Base-by-base conservation (phyloP, 2,797 vertebrate genomes). In the Rhinogobio ventralis region DNA sequence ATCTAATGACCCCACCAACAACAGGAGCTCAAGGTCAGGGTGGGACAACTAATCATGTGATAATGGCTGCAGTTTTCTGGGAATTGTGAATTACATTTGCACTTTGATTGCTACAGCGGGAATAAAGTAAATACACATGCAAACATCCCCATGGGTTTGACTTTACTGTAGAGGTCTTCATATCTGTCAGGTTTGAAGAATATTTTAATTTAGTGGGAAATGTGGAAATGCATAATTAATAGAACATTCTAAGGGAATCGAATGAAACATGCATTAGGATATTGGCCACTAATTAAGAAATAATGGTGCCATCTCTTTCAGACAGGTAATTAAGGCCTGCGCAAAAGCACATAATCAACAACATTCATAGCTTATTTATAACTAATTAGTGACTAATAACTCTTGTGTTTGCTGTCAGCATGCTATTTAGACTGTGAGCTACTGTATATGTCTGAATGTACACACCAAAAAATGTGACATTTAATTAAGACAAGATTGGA, bases 251-350 rank as follows among this genome's bases (percentile, higher is more conserved):
- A 75, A 23, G 30, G 71, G 51, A 64, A 28, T 2, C 11, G 1
- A 74, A 66, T 36, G 28, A 64, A 49, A 60, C 11, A 5, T 13
- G 33, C 45, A 68, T 87, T 83, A 74, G 20, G 46, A 77, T 36
- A 73, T 45, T 20, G 62, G 78, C 79, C 75, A 57, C 77, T 85
- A 79, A 89, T 88, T 87, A 87, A 79, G 69, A 74, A 85, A 72
- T 86, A 81, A 85, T 62, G 13, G 68, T 20, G 13, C 74, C 76
- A 81, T 72, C 82, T 3, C 64, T 73, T 84, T 84, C 74, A 51
- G 84, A 87, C 85, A 84, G 81, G 84, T 80, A 89, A 88, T 90
- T 88, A 87, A 55, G 19, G 33, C 19, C 71, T 78, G 67, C 42
- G 81, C 45, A 53, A 66, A 90, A 81, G 53, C n/a, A 86, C 39